Evolutionary conservation across 2,113 vertebrate species (phyloP).

Genomic region (Pterocles orientalis): DNA sequence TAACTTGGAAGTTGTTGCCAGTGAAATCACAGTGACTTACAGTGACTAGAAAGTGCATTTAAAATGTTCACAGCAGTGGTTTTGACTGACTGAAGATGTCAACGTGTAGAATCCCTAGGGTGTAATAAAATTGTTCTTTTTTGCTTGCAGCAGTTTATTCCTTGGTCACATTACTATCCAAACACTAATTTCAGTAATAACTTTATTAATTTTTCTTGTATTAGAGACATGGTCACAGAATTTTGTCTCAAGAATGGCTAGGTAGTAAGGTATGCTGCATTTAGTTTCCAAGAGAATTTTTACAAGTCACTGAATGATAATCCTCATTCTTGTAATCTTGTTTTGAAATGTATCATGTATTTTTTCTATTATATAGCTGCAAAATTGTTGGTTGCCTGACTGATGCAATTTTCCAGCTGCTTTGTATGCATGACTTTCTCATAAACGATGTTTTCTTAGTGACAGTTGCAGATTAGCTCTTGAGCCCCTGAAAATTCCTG

Average conservation of each 20-base stretch:
- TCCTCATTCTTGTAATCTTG: neutral
- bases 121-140: neutral
- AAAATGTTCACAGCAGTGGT: neutral
- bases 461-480: neutral
- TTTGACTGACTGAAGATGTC: neutral
- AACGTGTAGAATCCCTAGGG: neutral
- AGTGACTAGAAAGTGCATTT: neutral
- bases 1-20: neutral
- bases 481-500: neutral
- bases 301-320: neutral
- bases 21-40: neutral
- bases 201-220: neutral
- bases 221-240: neutral
- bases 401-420: neutral
- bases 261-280: neutral
- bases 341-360: neutral
- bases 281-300: neutral
- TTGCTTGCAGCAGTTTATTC: neutral
- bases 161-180: neutral
- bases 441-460: neutral
- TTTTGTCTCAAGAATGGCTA: neutral
- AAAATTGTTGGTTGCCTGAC: neutral
- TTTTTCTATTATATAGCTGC: neutral
- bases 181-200: neutral
- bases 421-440: neutral